Percentiles rank a stretch among this genome's conserved stretches.
phyloP scores from a whole-genome alignment of 1,140 invertebrate genomes.

The Gryllus bimaculatus region DNA sequence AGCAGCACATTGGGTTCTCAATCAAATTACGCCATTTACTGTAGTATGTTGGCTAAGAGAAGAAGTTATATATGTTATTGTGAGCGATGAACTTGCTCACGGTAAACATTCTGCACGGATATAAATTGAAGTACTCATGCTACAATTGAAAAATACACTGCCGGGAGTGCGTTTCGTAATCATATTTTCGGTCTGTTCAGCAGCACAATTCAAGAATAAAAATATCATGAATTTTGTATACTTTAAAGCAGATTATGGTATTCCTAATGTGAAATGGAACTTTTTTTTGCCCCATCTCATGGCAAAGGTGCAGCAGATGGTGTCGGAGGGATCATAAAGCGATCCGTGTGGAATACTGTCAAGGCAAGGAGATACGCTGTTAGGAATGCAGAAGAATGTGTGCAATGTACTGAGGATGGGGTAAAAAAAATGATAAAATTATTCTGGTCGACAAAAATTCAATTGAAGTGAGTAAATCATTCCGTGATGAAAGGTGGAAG shows the following conservation, averaged over 20 bases:
- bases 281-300: constrained; percentile 28
- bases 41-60: not conserved
- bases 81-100: constrained; percentile 9
- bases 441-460: not conserved
- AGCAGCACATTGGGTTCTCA: not conserved
- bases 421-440: not conserved
- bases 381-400: not conserved
- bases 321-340: constrained; percentile 25
- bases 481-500: too few relatives aligned
- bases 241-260: constrained; percentile 21
- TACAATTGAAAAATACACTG: not conserved
- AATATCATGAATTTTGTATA: constrained; percentile 22
- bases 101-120: not conserved
- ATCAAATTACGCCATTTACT: constrained; percentile 2
- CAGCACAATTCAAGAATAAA: constrained; percentile 27
- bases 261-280: constrained; percentile 27
- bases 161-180: not conserved
- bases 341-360: constrained; percentile 1
- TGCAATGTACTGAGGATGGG: not conserved
- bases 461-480: too few relatives aligned
- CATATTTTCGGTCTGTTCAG: constrained; percentile 26
- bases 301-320: constrained; percentile 28
- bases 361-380: not conserved
- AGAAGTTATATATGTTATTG: constrained; percentile 5
- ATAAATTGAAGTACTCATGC: not conserved